A percentile compares a stretch with the other conserved stretches of the same genome.
Conservation (phyloP, 2,113 vertebrate genomes). For the Eretmochelys imbricata region DNA sequence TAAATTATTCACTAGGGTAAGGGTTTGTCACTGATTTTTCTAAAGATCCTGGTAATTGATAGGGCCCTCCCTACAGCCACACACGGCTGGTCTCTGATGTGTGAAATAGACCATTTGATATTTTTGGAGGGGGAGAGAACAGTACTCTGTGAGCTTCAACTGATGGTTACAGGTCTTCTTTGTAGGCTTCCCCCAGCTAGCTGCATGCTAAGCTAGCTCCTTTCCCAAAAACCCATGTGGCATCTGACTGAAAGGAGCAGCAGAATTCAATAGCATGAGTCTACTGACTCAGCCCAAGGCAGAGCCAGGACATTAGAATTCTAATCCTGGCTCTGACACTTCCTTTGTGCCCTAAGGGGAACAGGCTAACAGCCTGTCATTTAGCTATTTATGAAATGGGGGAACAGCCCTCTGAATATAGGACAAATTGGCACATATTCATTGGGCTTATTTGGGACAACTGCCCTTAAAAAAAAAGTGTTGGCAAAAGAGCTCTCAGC, state of each 20-base stretch:
- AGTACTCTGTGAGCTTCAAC: fast-evolving
- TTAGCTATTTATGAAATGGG: neutral
- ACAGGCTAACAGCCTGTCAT: neutral
- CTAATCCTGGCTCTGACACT: neutral
- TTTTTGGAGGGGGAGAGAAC: neutral
- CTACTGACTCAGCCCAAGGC: neutral
- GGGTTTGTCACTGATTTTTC: neutral
- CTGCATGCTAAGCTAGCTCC: fast-evolving
- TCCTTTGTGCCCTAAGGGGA: neutral
- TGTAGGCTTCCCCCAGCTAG: neutral
- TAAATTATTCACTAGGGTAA: neutral
- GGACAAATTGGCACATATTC: neutral
- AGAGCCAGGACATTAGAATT: neutral
- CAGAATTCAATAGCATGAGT: neutral
- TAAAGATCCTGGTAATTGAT: slow-evolving; percentile 38
- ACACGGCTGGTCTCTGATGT: neutral
- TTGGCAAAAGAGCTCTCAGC: neutral
- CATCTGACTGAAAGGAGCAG: neutral
- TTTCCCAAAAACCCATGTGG: neutral
- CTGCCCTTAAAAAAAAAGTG: neutral
- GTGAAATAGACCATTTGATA: neutral
- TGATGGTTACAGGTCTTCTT: neutral
- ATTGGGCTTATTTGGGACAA: neutral
- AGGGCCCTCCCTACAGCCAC: slow-evolving; percentile 37
- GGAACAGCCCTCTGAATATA: neutral